Conservation (phyloP, 2,113 vertebrate genomes). For the Tragelaphus buxtoni region DNA sequence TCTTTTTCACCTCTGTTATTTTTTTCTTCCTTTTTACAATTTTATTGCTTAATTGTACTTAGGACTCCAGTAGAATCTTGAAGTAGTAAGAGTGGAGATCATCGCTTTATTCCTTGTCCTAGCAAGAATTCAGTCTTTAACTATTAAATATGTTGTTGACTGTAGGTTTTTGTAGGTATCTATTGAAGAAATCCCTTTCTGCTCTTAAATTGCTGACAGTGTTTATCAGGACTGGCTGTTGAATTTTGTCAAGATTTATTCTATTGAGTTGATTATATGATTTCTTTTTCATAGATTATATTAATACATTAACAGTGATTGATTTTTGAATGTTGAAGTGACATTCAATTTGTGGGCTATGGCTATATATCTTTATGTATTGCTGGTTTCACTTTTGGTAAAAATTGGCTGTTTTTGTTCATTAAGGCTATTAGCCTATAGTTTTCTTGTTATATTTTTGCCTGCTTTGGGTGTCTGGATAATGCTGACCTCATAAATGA, state of each 20-base stretch:
- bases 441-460: not conserved
- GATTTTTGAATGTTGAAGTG: not conserved
- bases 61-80: not conserved
- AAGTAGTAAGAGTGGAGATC: not conserved
- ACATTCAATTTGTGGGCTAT: not conserved
- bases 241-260: not conserved
- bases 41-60: not conserved
- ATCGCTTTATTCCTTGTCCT: not conserved
- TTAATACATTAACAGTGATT: not conserved
- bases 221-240: not conserved
- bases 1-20: not conserved
- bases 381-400: not conserved
- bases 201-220: not conserved
- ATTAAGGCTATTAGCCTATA: not conserved
- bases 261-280: not conserved
- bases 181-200: not conserved
- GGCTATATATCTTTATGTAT: not conserved
- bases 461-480: not conserved
- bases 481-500: not conserved
- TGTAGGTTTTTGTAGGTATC: not conserved
- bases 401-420: not conserved
- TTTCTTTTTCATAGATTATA: not conserved
- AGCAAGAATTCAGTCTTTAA: not conserved
- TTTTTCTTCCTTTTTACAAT: not conserved
- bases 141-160: not conserved